These are phyloP conservation scores for Aphis gossypii DNA, from an alignment of 1,140 invertebrate species.

Conservation along the genomic window DNA sequence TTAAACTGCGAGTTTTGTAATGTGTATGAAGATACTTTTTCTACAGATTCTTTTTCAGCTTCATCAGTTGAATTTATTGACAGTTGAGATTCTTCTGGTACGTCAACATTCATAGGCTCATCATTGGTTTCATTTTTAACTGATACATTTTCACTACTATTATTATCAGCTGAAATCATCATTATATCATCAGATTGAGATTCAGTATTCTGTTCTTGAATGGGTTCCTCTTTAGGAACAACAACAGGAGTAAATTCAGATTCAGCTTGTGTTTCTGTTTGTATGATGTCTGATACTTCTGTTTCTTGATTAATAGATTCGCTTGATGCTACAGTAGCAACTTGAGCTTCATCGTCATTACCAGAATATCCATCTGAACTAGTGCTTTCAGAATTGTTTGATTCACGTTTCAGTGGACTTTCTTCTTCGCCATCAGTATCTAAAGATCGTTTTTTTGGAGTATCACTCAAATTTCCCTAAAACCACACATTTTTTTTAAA, in stretches of 20 bases:
- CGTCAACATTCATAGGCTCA: conserved; percentile 41
- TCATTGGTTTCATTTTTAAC: conserved; percentile 52
- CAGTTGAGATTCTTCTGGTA: conserved; percentile 51
- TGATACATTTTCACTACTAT: conserved; percentile 31
- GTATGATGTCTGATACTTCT: conserved; percentile 21
- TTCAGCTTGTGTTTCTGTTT: conserved; percentile 24
- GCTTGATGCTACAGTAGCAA: conserved; percentile 37
- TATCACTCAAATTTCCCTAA: conserved; percentile 44
- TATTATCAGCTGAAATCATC: conserved; percentile 30
- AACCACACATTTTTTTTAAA: not conserved
- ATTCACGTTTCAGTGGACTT: conserved; percentile 51
- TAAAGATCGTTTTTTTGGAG: conserved; percentile 49
- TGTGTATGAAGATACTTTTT: conserved; percentile 14
- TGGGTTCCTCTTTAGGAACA: conserved; percentile 54
- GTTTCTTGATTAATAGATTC: conserved; percentile 50
- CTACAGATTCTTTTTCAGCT: conserved; percentile 43
- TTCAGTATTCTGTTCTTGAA: conserved; percentile 53
- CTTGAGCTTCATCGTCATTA: conserved; percentile 52
- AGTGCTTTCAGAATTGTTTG: conserved; percentile 51
- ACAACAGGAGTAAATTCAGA: conserved; percentile 40
- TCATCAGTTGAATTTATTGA: conserved; percentile 47
- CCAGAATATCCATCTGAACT: conserved; percentile 56
- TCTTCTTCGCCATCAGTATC: conserved; percentile 55
- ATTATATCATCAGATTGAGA: conserved; percentile 35
- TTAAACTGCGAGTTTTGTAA: conserved; percentile 22